Percentiles rank a stretch among this genome's conserved stretches.
These are phyloP conservation scores for Sphyrna mokarran DNA, from an alignment of 2,113 vertebrate species.

Conservation along the genomic window DNA sequence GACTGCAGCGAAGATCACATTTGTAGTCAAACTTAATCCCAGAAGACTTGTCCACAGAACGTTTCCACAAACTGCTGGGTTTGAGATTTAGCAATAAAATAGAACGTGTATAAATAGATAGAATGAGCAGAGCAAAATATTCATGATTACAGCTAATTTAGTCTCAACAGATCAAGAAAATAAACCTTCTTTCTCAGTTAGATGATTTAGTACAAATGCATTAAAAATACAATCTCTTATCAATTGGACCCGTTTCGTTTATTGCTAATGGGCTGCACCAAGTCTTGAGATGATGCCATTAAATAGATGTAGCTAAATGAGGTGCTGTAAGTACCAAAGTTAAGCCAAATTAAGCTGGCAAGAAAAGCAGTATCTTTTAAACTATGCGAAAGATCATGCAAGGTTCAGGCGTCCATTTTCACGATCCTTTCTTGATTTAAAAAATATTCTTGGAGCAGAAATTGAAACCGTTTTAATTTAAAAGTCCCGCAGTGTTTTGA, in stretches of 20 bases:
- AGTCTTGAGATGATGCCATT: not conserved
- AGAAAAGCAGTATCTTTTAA: not conserved
- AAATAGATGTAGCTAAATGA: not conserved
- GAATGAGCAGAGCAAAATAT: not conserved
- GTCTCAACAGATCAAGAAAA: not conserved
- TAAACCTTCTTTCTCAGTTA: not conserved
- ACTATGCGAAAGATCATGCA: not conserved
- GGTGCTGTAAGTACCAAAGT: not conserved
- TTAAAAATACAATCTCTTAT: not conserved
- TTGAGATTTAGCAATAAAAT: not conserved
- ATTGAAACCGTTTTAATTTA: not conserved
- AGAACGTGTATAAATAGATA: not conserved
- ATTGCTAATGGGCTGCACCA: not conserved
- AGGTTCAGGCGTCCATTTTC: not conserved
- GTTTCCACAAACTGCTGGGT: slow-evolving; percentile 57
- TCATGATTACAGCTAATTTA: not conserved
- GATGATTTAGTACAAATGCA: not conserved
- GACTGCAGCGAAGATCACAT: slow-evolving; percentile 70
- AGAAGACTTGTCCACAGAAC: slow-evolving; percentile 64
- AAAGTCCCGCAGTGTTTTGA: not conserved
- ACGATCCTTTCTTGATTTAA: not conserved
- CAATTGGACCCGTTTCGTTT: not conserved
- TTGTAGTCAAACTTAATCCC: slow-evolving; percentile 70
- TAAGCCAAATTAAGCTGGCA: not conserved
- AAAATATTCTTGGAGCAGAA: not conserved